Conservation (phyloP, 2,888 invertebrate species). For the Xestia xanthographa region DNA sequence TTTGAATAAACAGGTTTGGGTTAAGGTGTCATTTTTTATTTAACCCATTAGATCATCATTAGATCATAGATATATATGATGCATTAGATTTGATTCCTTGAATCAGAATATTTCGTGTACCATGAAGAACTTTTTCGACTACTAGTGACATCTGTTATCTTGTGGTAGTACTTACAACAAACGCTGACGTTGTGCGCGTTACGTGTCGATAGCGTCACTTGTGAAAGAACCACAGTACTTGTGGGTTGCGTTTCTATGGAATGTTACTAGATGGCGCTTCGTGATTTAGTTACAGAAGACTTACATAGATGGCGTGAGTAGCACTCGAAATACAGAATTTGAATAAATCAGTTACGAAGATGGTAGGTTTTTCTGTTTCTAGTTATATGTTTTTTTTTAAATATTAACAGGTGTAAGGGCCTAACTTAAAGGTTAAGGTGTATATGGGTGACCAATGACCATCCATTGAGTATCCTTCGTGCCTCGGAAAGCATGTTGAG, state of each 20-base stretch:
- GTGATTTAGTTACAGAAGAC: neutral
- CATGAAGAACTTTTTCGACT: neutral
- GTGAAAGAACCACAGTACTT: too few relatives aligned
- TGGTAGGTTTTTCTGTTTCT: neutral
- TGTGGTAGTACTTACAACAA: neutral
- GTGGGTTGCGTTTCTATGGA: neutral
- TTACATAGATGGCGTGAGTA: conserved; percentile 31
- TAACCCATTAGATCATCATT: too few relatives aligned
- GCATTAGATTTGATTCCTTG: neutral
- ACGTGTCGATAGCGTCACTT: neutral
- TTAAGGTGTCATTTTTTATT: too few relatives aligned
- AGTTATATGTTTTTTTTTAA: neutral
- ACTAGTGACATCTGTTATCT: conserved; percentile 37
- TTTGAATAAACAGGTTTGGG: conserved; percentile 18
- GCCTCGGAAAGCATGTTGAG: too few relatives aligned
- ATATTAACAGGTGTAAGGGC: neutral
- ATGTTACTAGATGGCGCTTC: conserved; percentile 32
- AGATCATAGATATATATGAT: too few relatives aligned
- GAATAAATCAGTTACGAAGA: neutral
- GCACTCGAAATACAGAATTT: neutral
- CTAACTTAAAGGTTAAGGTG: neutral
- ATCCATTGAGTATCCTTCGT: too few relatives aligned
- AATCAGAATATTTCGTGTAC: neutral
- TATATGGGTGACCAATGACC: too few relatives aligned
- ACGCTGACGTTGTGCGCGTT: neutral